Evolutionary conservation across 2,113 vertebrate species (phyloP), one percentile per base, ranked within the genome.

Genomic region (Nestor notabilis): DNA sequence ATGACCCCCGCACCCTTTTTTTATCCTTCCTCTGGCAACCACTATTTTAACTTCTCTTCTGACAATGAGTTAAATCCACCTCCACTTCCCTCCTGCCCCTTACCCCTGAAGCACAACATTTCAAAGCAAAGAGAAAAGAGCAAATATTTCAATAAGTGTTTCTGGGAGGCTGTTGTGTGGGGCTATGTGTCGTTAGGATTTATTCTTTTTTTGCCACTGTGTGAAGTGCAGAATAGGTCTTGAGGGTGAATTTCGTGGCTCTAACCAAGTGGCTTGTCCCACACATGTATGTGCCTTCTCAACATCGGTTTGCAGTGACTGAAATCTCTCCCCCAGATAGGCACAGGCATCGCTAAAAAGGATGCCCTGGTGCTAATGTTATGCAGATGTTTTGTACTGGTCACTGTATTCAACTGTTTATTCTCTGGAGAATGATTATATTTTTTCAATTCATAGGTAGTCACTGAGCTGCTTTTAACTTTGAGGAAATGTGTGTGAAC

Each of bases 251-350:
- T 87, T 52, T 87, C 27, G 8, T 58, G 20, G 15, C 70, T 53
- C 13, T 49, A 5, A 53, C 11, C 25, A 3, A 9, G 66, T 13
- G 29, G 24, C 21, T 7, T 49, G 21, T 23, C 58, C 39, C 23
- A 7, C 20, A 56, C 0, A 0, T 19, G 43, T 14, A 15, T 0
- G 1, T 20, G 10, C 21, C 33, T 72, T 69, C 31, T 63, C 11
- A 5, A 0, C 9, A 3, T 27, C 33, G 2, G 25, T 64, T 55
- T 61, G 69, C 19, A 29, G 0, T 53, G 87, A n/a, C 23, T 31
- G 41, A 25, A 83, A 49, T 37, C 28, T 64, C 39, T 83, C 33
- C 21, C 6, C 8, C 3, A 56, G 61, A 50, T 13, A 19, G 56
- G 39, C 33, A 12, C 37, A n/a, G n/a, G 19, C 13, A n/a, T 33